Base-by-base conservation (phyloP, 37 sponge, comb jelly and placozoan species). In the Crambe crambe region DNA sequence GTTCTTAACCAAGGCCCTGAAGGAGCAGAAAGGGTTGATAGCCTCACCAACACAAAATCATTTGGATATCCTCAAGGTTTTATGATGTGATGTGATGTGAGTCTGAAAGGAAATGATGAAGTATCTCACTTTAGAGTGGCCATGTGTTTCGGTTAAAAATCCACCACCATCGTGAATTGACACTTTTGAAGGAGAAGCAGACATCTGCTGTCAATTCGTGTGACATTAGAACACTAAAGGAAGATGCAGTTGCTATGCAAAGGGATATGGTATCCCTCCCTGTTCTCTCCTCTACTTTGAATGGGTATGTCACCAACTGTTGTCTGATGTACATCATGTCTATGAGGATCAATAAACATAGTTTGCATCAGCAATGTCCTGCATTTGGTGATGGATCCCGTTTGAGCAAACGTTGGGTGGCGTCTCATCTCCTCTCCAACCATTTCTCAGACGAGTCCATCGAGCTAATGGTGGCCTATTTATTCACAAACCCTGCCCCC, bases 331-430 rank as follows among this genome's bases (percentile, higher is more conserved):
- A n/a, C n/a, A n/a, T n/a, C n/a, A n/a, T n/a, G n/a, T n/a, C n/a
- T n/a, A n/a, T n/a, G n/a, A n/a, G n/a, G 10, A 47, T 47, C 12
- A 15, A 47, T 47, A 15, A 12, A 6, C 51, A 18, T 70, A 92
- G 96, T 23, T 32, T 95, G 25, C 78, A 85, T 40, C 87, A 84
- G 54, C 86, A 92, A 69, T 89, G 79, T 57, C 76, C 93, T 74
- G 68, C 93, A 0, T 94, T 70, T 63, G 81, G 89, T 15, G 42
- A 60, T 37, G 95, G 93, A 10, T 81, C 76, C 29, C 43, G 99
- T 17, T 73, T 96, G 60, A 76, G 90, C 29, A 99, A 99, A 81
- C 78, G 91, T 15, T 99, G 99, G 99, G 58, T 94, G 3, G 66
- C 89, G 0, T 37, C 89, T n/a, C 97, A 99, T 44, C 83, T 93